Evolutionary conservation across 2,797 vertebrate species (phyloP).

Genomic region (Lagorchestes hirsutus): DNA sequence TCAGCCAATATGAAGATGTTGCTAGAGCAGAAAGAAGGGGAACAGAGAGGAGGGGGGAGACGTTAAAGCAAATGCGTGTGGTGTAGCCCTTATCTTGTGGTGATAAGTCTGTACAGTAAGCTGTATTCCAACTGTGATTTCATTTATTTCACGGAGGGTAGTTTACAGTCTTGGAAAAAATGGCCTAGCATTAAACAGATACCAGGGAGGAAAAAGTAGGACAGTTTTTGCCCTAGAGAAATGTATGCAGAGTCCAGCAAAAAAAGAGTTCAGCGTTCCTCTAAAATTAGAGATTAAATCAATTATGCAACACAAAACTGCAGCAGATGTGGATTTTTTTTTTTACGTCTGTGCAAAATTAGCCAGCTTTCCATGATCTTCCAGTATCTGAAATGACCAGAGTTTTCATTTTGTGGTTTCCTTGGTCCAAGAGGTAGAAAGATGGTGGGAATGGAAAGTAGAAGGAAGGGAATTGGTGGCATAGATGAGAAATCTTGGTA

Average conservation of each 20-base stretch:
- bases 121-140: conserved; percentile 84
- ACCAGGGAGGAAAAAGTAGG: conserved; percentile 86
- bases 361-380: conserved; percentile 81
- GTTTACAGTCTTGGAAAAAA: conserved; percentile 83
- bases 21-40: conserved; percentile 9
- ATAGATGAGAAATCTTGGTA: background rate
- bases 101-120: conserved; percentile 75
- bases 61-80: conserved; percentile 28
- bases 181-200: conserved; percentile 85
- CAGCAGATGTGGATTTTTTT: conserved; percentile 85
- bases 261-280: conserved; percentile 86
- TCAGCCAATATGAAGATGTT: conserved; percentile 3
- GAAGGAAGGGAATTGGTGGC: background rate
- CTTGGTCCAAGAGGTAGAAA: background rate
- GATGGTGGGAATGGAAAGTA: background rate
- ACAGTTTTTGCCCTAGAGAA: conserved; percentile 88
- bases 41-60: conserved; percentile 39
- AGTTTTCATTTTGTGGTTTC: conserved; percentile 34
- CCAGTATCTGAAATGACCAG: conserved; percentile 77
- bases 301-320: conserved; percentile 87
- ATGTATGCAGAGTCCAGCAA: conserved; percentile 86
- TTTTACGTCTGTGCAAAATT: conserved; percentile 85
- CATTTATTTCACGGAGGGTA: conserved; percentile 86
- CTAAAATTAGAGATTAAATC: conserved; percentile 90
- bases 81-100: conserved; percentile 63